Percentiles rank a stretch among this genome's conserved stretches.
Evolutionary conservation across 2,888 invertebrate genomes (phyloP).

Genomic region (Helobdella robusta): DNA sequence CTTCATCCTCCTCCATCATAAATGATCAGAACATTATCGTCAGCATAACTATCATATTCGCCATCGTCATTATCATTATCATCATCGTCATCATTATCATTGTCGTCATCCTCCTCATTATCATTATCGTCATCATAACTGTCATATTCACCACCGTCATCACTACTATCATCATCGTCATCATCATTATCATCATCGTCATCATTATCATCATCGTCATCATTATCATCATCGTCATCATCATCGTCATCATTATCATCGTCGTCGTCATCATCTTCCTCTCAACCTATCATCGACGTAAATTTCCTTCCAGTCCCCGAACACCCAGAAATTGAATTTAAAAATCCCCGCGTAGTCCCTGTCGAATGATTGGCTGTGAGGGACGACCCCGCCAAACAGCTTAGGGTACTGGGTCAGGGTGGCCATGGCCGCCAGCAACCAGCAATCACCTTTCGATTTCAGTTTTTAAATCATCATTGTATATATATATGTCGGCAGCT

Average conservation of each 20-base stretch:
- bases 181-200: slow-evolving; percentile 25
- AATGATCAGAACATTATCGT: too few relatives aligned
- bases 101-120: not conserved
- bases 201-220: slow-evolving; percentile 24
- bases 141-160: slow-evolving; percentile 7
- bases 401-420: slow-evolving; percentile 78
- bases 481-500: too few relatives aligned
- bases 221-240: slow-evolving; percentile 9
- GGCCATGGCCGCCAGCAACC: slow-evolving; percentile 74
- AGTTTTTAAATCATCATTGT: too few relatives aligned
- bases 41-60: too few relatives aligned
- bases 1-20: too few relatives aligned
- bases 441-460: slow-evolving; percentile 71
- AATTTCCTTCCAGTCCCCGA: slow-evolving; percentile 68
- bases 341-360: slow-evolving; percentile 16
- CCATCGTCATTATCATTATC: slow-evolving; percentile 4
- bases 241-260: not conserved
- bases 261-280: not conserved
- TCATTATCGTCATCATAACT: slow-evolving; percentile 7
- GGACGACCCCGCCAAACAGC: slow-evolving; percentile 87
- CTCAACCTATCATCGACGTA: slow-evolving; percentile 64
- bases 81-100: not conserved
- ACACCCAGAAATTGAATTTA: slow-evolving; percentile 48
- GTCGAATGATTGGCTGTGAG: slow-evolving; percentile 80
- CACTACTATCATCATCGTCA: slow-evolving; percentile 21